These are phyloP conservation scores for Schizaphis graminum DNA, from an alignment of 2,888 invertebrate species.

Conservation along the genomic window DNA sequence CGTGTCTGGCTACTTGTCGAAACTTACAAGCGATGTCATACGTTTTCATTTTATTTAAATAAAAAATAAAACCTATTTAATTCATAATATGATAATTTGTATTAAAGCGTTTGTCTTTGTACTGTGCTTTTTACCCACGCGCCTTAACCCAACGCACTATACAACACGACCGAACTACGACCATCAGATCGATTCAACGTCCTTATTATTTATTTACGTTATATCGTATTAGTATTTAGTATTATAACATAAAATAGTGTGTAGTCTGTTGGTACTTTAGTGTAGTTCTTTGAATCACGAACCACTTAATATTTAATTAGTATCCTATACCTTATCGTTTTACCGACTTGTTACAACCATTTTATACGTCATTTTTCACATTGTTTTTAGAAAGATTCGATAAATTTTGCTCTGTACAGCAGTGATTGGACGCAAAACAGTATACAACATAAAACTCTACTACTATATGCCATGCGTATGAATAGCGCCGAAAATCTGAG, in stretches of 20 bases:
- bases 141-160: background rate
- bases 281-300: background rate
- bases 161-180: background rate
- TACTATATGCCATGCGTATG: background rate
- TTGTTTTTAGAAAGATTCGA: constrained; percentile 27
- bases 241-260: background rate
- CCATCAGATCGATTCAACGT: background rate
- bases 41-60: background rate
- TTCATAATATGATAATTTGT: background rate
- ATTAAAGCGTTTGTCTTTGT: background rate
- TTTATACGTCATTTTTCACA: background rate
- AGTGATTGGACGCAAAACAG: constrained; percentile 18
- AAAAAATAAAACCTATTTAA: background rate
- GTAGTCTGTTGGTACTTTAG: too few species aligned
- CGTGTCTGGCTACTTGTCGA: background rate
- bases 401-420: constrained; percentile 20
- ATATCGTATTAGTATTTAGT: background rate
- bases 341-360: background rate
- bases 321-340: background rate
- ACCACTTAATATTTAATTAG: background rate
- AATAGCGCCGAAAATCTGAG: background rate
- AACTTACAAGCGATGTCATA: background rate
- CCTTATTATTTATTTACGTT: background rate
- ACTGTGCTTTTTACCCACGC: background rate
- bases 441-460: background rate